Evolutionary conservation across 2,113 vertebrate genomes (phyloP), one percentile per base, ranked within the genome.

Genomic region (Merops nubicus): DNA sequence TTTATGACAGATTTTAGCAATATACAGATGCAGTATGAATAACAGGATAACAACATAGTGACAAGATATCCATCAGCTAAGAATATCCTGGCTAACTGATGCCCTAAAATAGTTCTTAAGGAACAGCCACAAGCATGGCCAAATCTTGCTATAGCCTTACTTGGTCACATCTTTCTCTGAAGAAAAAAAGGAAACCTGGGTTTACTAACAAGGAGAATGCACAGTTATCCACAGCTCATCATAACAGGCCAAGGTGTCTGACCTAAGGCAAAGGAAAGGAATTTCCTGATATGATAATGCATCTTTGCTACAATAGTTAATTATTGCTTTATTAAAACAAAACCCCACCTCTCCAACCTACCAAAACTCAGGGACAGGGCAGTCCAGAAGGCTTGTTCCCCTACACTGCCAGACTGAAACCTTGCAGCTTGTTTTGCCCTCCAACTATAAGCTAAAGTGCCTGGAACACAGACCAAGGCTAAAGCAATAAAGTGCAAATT

Each of bases 401-500:
- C 36, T 64, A 3, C 26, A 78, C 82, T 48, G 90, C 9, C 67
- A 74, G 15, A n/a, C 62, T 95, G 62, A 89, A 91, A 42, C 87
- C 93, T 43, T 88, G 85, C 78, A 96, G 96, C 36, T 47, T 59
- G 17, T 91, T 86, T 92, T 22, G 15, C 10, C 50, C 65, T 80
- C 84, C 43, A 79, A 31, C 65, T 82, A 80, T 91, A 65, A 91
- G 72, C 63, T 93, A 86, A 96, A 96, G 97, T 84, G 92, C 78
- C 91, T 89, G 40, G 72, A 93, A 93, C 79, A 94, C 63, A 94
- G 88, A 95, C 23, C 22, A 94, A 95, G 80, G 84, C 83, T 84
- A 48, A 94, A 92, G 91, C 57, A 88, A 89, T 98, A 98, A 98
- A 98, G 98, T 98, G 98, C 98, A 92, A 69, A 56, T 36, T 23